Evolutionary conservation across 2,888 invertebrate genomes (phyloP).

Genomic region (Isoperla grammatica): DNA sequence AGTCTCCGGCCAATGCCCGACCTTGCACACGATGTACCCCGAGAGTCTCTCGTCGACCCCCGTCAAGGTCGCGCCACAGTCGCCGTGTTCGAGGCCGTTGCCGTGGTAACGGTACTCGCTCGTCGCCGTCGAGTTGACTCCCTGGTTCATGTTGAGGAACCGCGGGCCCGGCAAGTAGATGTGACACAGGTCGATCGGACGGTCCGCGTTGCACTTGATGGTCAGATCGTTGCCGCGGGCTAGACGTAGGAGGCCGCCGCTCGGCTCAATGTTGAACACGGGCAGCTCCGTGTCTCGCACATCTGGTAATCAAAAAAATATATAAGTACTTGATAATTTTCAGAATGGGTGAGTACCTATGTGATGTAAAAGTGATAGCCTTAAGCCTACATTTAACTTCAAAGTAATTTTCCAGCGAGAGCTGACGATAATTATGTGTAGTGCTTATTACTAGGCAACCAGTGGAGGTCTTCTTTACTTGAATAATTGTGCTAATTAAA

Average conservation of each 20-base stretch:
- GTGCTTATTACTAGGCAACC: too few species aligned
- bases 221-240: not conserved
- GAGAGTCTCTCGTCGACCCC: not conserved
- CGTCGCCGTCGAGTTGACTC: not conserved
- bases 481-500: too few species aligned
- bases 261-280: not conserved
- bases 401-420: too few species aligned
- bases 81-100: slow-evolving; percentile 4
- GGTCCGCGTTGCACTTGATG: slow-evolving; percentile 5
- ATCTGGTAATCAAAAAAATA: not conserved
- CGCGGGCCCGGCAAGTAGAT: slow-evolving; percentile 9
- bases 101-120: not conserved
- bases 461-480: too few species aligned
- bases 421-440: too few species aligned
- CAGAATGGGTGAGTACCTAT: too few species aligned
- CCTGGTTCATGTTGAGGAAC: slow-evolving; percentile 7
- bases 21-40: slow-evolving; percentile 7
- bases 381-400: too few species aligned
- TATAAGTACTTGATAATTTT: too few species aligned
- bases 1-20: not conserved
- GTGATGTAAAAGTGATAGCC: too few species aligned
- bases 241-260: not conserved
- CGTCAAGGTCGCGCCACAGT: slow-evolving; percentile 6
- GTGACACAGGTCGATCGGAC: slow-evolving; percentile 9
- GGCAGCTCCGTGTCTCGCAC: not conserved